Conservation (phyloP, 2,113 vertebrate genomes). For the Platysternon megacephalum region DNA sequence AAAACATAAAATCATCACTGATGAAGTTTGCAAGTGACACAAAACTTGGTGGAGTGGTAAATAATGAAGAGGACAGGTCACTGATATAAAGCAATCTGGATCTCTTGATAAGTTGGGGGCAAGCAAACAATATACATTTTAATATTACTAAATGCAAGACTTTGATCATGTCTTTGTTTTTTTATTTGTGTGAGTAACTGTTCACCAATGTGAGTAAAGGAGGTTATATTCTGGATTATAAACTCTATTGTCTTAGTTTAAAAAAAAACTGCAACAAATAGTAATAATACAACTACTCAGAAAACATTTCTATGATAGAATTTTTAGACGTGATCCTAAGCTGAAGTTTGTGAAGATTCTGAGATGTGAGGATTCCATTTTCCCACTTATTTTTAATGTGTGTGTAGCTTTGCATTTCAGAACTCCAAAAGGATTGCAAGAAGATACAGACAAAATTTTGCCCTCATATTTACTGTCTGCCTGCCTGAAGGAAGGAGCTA, state of each 20-base stretch:
- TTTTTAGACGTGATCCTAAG: not conserved
- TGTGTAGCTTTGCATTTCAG: not conserved
- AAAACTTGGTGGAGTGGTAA: too few relatives aligned
- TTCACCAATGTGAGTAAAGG: not conserved
- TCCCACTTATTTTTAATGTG: not conserved
- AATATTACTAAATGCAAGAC: not conserved
- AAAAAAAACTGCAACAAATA: not conserved
- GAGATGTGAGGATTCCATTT: not conserved
- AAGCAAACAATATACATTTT: too few relatives aligned
- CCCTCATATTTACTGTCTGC: not conserved
- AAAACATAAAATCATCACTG: too few relatives aligned
- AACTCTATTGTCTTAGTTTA: not conserved
- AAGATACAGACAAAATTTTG: not conserved
- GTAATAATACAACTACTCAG: not conserved
- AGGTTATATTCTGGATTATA: not conserved
- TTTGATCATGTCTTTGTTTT: not conserved
- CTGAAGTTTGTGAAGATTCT: not conserved
- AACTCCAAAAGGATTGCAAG: not conserved
- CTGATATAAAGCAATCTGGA: too few relatives aligned
- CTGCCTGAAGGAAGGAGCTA: not conserved
- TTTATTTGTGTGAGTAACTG: not conserved
- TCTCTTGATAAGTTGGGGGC: too few relatives aligned
- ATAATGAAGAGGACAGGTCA: too few relatives aligned
- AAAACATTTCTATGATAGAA: conserved; percentile 1
- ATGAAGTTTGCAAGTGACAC: too few relatives aligned